A percentile compares a stretch with the other conserved stretches of the same genome.
These are phyloP conservation scores for Sinella curviseta DNA, from an alignment of 1,140 invertebrate genomes.

Conservation along the genomic window DNA sequence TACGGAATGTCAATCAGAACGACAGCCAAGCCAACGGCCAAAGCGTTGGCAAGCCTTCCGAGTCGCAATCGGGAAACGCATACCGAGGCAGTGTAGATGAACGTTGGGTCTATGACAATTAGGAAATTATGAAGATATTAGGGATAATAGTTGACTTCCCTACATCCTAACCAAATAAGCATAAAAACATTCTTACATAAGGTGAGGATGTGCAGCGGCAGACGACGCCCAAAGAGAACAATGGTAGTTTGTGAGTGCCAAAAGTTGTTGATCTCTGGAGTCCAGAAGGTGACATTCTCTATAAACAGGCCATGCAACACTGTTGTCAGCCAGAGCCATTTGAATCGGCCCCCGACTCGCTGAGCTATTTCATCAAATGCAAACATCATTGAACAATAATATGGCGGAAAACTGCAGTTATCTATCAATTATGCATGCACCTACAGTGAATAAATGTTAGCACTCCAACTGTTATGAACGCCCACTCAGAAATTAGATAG, in stretches of 20 bases:
- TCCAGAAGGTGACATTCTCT: conserved; percentile 63
- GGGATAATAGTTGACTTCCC: background rate
- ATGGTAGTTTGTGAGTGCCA: conserved; percentile 75
- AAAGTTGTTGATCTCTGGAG: conserved; percentile 72
- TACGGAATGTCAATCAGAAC: conserved; percentile 77
- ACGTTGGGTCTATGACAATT: conserved; percentile 72
- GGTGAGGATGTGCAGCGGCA: conserved; percentile 70
- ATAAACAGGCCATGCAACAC: conserved; percentile 67
- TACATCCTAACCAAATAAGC: too few relatives aligned
- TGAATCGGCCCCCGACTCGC: conserved; percentile 66
- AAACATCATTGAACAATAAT: background rate
- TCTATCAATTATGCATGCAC: conserved; percentile 23
- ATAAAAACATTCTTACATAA: conserved; percentile 61
- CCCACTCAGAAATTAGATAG: conserved; percentile 61
- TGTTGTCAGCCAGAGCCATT: conserved; percentile 69
- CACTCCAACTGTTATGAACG: conserved; percentile 60
- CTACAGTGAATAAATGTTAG: conserved; percentile 64
- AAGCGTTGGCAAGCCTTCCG: conserved; percentile 67
- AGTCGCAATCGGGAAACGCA: conserved; percentile 66
- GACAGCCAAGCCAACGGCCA: conserved; percentile 72
- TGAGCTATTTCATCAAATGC: conserved; percentile 59
- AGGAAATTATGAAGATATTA: conserved; percentile 24
- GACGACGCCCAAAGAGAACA: conserved; percentile 66
- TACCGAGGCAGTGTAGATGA: conserved; percentile 70
- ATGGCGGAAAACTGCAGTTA: background rate